Base-by-base conservation (phyloP, 2,888 invertebrate genomes). In the Thereva unica region DNA sequence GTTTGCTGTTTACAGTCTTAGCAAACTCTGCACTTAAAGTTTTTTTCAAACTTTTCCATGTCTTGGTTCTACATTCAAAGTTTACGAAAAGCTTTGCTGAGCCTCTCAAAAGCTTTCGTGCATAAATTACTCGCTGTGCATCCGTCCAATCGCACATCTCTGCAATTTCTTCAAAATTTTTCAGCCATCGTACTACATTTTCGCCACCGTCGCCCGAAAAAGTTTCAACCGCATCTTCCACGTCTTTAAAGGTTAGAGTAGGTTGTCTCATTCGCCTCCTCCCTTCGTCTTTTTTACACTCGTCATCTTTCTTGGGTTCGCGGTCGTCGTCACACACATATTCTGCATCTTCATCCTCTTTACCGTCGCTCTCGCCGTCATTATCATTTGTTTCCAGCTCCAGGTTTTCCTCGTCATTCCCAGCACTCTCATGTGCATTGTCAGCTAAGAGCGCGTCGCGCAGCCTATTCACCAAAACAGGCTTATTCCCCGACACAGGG, bases 201-300 rank as follows among this genome's bases (percentile, higher is more conserved):
- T 12, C 9, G 9, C 44, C 47, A 37, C 23, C 38, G 49, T 50
- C 38, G n/a, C 66, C 66, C 0, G 41, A 12, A 8, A 66, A 66
- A 40, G n/a, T 42, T 3, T 12, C 12, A 35, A 50, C 37, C 4
- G 42, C 45, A 40, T 66, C 50, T n/a, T 57, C 50, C 38, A 50
- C 52, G n/a, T 65, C 65, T 66, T 40, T 34, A 42, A 44, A 57
- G 12, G n/a, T 52, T 40, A 42, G 8, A 41, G 40, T 49, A 59
- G 45, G 44, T 50, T 9, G 52, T 23, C 23, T 23, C 23, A 23
- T 23, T 10, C 23, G 56, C 45, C 45, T 9, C 35, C 42, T 56
- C 42, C 44, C 8, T 23, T 57, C 44, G 44, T 57, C 45, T 23
- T 23, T 23, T 23, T 23, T 23, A 23, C 23, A 23, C 23, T 23